phyloP scores from a whole-genome alignment of 2,113 vertebrate genomes.

The Steatornis caripensis region DNA sequence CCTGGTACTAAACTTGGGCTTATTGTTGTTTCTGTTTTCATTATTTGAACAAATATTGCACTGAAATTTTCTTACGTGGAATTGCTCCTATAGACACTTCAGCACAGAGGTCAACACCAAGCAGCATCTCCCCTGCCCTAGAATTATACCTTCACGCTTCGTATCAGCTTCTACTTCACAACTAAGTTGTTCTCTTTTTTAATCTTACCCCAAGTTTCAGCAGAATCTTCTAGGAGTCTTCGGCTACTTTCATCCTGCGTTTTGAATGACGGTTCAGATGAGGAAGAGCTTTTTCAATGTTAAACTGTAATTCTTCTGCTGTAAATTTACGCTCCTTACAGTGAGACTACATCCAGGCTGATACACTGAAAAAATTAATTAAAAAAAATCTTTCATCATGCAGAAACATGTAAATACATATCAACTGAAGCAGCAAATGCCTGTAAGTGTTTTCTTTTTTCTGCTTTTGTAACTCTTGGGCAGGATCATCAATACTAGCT shows the following conservation, averaged over 20 bases:
- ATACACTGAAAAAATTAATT: not conserved
- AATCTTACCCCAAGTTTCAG: conserved; percentile 16
- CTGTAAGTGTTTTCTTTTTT: not conserved
- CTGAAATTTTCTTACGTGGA: not conserved
- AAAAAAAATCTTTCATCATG: not conserved
- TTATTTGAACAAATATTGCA: not conserved
- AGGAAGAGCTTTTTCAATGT: not conserved
- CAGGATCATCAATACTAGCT: not conserved
- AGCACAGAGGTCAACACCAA: not conserved
- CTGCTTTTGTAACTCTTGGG: not conserved
- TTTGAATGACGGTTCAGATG: not conserved
- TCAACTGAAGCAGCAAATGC: not conserved
- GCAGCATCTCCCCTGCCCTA: not conserved
- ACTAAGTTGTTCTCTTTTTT: not conserved
- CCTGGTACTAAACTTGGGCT: not conserved
- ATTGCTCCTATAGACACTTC: not conserved
- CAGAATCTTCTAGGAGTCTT: not conserved
- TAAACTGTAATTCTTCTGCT: not conserved
- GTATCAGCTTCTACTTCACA: not conserved
- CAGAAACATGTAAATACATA: not conserved
- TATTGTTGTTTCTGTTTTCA: not conserved
- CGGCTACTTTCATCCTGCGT: not conserved
- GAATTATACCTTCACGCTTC: not conserved
- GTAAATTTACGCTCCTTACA: not conserved
- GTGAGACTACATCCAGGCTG: not conserved